These are phyloP conservation scores for Pomacea maculata DNA, from an alignment of 1,140 invertebrate genomes.

Conservation along the genomic window DNA sequence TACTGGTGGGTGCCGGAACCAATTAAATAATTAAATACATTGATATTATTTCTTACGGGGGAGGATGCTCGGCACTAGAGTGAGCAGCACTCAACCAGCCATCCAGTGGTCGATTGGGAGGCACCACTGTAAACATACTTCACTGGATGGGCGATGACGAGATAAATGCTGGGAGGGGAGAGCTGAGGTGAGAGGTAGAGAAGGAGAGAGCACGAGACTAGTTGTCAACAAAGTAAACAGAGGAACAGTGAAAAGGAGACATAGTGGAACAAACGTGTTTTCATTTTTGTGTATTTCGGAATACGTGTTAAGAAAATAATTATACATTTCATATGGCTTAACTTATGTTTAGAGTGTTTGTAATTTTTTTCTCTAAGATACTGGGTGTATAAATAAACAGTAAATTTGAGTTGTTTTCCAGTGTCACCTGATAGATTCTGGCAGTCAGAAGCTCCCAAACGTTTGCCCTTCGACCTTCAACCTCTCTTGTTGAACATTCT, in stretches of 20 bases:
- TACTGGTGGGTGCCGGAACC: no score
- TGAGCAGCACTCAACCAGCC: no score
- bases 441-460: no score
- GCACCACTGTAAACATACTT: no score
- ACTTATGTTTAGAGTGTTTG: not conserved
- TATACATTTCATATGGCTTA: not conserved
- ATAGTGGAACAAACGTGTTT: not conserved
- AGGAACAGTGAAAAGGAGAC: conserved; percentile 10
- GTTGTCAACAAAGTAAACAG: not conserved
- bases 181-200: not conserved
- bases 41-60: no score
- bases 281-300: not conserved
- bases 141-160: no score
- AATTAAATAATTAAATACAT: no score
- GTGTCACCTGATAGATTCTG: no score
- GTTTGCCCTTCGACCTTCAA: no score
- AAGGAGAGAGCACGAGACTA: not conserved
- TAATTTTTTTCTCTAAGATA: not conserved
- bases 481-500: no score
- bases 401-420: not conserved
- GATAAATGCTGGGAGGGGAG: not conserved
- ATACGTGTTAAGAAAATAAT: not conserved
- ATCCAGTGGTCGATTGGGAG: no score
- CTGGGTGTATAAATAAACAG: not conserved
- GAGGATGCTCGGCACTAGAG: no score